A percentile compares a stretch with the other conserved stretches of the same genome.
These are phyloP conservation scores for Baronia brevicornis DNA, from an alignment of 2,888 invertebrate genomes.

Conservation along the genomic window DNA sequence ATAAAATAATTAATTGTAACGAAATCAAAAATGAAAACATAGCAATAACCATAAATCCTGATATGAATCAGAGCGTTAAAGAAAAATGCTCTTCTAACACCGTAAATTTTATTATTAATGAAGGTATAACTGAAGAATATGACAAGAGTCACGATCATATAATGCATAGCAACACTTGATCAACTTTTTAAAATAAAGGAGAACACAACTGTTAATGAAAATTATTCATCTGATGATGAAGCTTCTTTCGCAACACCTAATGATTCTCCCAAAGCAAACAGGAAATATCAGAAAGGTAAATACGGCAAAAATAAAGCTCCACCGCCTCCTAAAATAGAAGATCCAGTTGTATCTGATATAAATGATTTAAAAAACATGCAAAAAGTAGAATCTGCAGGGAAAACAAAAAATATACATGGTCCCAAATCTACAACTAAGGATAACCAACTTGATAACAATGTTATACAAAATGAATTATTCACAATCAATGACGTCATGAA, in stretches of 20 bases:
- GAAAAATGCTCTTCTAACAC: slow-evolving; percentile 5
- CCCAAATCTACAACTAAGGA: too few species aligned
- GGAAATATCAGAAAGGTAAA: slow-evolving; percentile 56
- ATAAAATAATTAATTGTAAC: not conserved
- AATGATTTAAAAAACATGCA: slow-evolving; percentile 15
- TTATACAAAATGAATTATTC: slow-evolving; percentile 22
- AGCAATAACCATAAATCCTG: slow-evolving; percentile 1
- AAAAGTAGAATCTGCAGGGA: slow-evolving; percentile 17
- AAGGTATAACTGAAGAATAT: too few species aligned
- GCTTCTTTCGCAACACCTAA: slow-evolving; percentile 66
- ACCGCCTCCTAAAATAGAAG: slow-evolving; percentile 38
- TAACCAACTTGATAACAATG: slow-evolving; percentile 40
- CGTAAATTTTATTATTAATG: too few species aligned
- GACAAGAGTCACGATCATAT: too few species aligned
- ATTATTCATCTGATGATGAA: slow-evolving; percentile 53
- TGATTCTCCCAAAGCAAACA: slow-evolving; percentile 54
- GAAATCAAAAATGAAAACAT: slow-evolving; percentile 3
- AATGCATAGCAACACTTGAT: too few species aligned
- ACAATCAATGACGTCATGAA: slow-evolving; percentile 30
- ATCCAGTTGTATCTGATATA: slow-evolving; percentile 14
- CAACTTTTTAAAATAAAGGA: too few species aligned
- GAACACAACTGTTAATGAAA: slow-evolving; percentile 15
- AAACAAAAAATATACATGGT: slow-evolving; percentile 4
- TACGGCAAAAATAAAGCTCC: slow-evolving; percentile 69
- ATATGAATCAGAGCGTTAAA: not conserved